Conservation (phyloP, 2,888 invertebrate species). For the Ectobius pallidus region DNA sequence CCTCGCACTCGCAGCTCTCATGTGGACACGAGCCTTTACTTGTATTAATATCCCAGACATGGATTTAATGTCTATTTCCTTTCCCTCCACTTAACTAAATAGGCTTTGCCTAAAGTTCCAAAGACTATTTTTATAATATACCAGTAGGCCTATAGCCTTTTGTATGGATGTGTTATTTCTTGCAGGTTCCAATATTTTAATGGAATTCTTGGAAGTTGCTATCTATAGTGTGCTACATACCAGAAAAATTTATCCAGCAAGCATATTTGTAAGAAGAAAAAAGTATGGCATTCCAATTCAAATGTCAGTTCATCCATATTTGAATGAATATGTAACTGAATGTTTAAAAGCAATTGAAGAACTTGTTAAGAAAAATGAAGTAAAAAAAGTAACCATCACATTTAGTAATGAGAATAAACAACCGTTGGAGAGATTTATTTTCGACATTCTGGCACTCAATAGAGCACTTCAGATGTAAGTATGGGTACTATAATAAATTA, state of each 20-base stretch:
- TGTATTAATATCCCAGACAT: no score
- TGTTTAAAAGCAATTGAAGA: conserved; percentile 60
- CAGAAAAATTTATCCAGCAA: conserved; percentile 67
- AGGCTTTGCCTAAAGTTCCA: no score
- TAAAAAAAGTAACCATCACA: conserved; percentile 60
- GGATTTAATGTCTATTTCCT: no score
- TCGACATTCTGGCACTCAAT: conserved; percentile 52
- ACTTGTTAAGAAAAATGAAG: conserved; percentile 58
- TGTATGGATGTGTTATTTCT: conserved; percentile 43
- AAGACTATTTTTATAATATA: no score
- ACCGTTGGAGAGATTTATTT: conserved; percentile 57
- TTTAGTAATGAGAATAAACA: conserved; percentile 57
- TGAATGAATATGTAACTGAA: conserved; percentile 66
- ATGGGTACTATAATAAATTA: no score
- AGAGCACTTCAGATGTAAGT: conserved; percentile 4
- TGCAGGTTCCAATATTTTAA: conserved; percentile 61
- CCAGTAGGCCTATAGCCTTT: no score
- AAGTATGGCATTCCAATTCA: conserved; percentile 66
- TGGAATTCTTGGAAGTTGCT: conserved; percentile 70
- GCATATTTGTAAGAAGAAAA: conserved; percentile 65
- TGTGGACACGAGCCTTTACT: no score
- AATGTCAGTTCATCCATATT: conserved; percentile 65
- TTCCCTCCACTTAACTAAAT: no score
- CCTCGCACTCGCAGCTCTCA: no score
- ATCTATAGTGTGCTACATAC: conserved; percentile 67